Evolutionary conservation across 2,888 invertebrate genomes (phyloP), one percentile per base, ranked within the genome.

Genomic region (Frankliniella fusca): DNA sequence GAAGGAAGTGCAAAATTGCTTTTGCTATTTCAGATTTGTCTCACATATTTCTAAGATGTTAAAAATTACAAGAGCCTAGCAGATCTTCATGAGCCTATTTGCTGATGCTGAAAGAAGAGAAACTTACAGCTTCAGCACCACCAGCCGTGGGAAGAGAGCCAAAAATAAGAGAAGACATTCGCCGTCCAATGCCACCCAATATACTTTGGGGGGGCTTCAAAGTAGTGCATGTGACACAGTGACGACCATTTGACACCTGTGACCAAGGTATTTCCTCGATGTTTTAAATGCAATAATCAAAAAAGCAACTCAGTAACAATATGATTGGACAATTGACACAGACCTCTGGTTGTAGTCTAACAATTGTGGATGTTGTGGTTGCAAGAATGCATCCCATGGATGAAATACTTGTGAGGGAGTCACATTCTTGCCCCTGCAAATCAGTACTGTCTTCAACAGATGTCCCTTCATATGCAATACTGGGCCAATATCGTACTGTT

Each of bases 401-500:
- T 81, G 93, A 91, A 81, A 93, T 89, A 84, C 92, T 91, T 1
- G 92, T 91, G 27, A 96, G 89, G 82, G 93, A 91, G 85, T 94
- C 94, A 86, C 95, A 96, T 89, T 96, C 95, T 88, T 96, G 95
- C 0, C 96, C 95, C 49, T 95, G 95, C 54, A 98, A 89, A 86
- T 97, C 97, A 3, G 95, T 94, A 83, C 92, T 93, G 80, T 94
- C 92, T 87, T 98, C 97, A 20, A 94, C 92, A 18, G 94, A 96
- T 0, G 94, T 93, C 0, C 94, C 94, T 87, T 97, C 97, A 85
- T 97, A 95, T 0, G 94, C 94, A 65, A 97, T 93, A 8, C 94
- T 95, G 0, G 95, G 92, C 98, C 98, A 98, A 88, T 94, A 97
- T n/a, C 97, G 92, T 0, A 97, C 93, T 81, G 94, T 92, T 61